A percentile compares a stretch with the other conserved stretches of the same genome.
Conservation (phyloP, 2,797 vertebrate genomes). For the Dendrocincla tyrannina region DNA sequence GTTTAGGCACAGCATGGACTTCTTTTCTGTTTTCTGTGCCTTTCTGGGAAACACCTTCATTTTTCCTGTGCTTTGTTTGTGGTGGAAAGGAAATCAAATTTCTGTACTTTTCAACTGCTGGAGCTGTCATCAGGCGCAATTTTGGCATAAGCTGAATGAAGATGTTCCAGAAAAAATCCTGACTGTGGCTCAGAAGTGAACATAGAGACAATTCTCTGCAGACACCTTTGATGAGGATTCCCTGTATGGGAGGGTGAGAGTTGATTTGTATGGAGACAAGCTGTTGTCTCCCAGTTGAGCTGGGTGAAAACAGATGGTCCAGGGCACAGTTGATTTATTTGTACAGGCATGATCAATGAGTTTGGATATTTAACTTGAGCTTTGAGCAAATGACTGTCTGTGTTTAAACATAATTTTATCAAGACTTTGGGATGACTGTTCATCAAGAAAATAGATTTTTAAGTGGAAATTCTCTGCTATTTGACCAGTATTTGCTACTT, state of each 20-base stretch:
- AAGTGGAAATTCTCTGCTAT: neutral
- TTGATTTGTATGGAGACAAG: neutral
- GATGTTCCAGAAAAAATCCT: neutral
- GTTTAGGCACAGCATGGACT: neutral
- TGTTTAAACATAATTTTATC: neutral
- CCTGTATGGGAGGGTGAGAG: neutral
- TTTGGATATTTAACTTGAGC: neutral
- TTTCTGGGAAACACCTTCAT: neutral
- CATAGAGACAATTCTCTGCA: neutral
- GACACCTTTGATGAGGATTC: neutral
- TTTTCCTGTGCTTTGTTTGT: neutral
- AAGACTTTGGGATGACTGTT: neutral
- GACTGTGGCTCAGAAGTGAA: neutral
- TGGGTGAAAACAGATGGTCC: neutral
- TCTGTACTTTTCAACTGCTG: neutral
- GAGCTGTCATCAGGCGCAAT: neutral
- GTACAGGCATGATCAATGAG: neutral
- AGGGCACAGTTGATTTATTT: neutral
- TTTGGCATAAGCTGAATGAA: neutral
- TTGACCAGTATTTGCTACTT: neutral
- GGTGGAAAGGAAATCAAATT: neutral
- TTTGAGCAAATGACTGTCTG: neutral
- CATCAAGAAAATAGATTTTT: neutral
- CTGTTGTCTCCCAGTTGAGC: neutral
- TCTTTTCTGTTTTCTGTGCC: neutral